These are phyloP conservation scores for Passer domesticus DNA, from an alignment of 2,113 vertebrate species.

Conservation along the genomic window DNA sequence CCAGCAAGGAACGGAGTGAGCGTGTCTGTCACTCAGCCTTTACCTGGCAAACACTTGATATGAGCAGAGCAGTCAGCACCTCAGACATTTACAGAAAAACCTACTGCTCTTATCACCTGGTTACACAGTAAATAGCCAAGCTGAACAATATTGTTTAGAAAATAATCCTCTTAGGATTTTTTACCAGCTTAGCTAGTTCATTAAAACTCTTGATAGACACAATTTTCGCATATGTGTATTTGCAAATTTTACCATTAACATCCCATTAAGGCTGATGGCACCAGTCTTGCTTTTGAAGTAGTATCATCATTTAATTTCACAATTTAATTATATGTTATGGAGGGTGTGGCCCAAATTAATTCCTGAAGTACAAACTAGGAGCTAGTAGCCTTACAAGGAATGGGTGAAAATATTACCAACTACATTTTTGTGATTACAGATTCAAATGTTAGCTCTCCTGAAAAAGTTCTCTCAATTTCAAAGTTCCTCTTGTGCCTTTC, in stretches of 20 bases:
- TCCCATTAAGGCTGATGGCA: background rate
- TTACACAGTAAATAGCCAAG: constrained; percentile 9
- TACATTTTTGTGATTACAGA: background rate
- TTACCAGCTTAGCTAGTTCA: background rate
- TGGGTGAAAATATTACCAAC: background rate
- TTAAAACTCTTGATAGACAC: background rate
- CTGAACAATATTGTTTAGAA: background rate
- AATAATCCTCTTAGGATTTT: constrained; percentile 19
- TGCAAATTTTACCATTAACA: constrained; percentile 25
- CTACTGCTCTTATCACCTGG: background rate
- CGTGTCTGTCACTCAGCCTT: background rate
- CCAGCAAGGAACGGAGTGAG: background rate
- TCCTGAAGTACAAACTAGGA: background rate
- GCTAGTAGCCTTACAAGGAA: background rate
- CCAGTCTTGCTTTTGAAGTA: background rate
- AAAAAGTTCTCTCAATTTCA: background rate
- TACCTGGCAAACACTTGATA: background rate
- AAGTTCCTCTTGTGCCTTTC: background rate
- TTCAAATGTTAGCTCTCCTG: background rate
- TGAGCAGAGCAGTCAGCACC: background rate
- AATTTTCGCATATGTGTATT: background rate
- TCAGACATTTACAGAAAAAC: constrained; percentile 26
- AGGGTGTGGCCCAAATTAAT: background rate
- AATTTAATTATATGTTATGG: background rate
- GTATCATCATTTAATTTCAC: background rate